Evolutionary conservation across 2,797 vertebrate species (phyloP).

Genomic region (Sebastes reedi): DNA sequence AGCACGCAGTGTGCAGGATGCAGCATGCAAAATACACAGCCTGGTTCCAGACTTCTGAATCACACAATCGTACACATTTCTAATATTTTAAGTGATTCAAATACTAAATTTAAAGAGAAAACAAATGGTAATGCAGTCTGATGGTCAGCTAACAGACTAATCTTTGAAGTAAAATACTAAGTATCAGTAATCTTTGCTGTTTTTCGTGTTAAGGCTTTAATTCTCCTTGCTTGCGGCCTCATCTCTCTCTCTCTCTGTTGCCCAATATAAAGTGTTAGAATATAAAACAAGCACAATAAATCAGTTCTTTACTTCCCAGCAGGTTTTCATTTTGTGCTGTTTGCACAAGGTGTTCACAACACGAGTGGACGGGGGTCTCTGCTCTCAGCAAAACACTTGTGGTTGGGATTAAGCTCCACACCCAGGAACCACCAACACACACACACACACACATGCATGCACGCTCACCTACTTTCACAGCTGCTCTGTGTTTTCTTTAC

Average conservation of each 20-base stretch:
- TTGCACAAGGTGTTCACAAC: constrained; percentile 34
- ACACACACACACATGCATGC: not conserved
- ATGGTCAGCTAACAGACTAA: not conserved
- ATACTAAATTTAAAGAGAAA: no score
- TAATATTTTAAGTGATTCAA: not conserved
- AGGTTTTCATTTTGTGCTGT: constrained; percentile 7
- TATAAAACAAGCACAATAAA: not conserved
- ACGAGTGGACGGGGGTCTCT: not conserved
- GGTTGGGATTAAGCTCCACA: constrained; percentile 14
- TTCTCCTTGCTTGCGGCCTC: not conserved
- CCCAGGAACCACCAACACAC: constrained; percentile 4
- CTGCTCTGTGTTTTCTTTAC: constrained; percentile 4
- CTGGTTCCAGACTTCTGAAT: not conserved
- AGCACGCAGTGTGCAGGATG: not conserved
- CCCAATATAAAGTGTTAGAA: not conserved
- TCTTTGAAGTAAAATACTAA: not conserved
- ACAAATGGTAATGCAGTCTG: not conserved
- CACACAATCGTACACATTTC: not conserved
- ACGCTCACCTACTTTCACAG: constrained; percentile 1
- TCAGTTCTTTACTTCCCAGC: not conserved
- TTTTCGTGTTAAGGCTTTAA: not conserved
- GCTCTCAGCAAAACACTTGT: constrained; percentile 33
- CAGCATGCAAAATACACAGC: not conserved
- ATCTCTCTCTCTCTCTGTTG: not conserved
- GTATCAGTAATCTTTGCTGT: not conserved